Evolutionary conservation across 2,797 vertebrate species (phyloP).

Genomic region (Eleutherodactylus coqui): DNA sequence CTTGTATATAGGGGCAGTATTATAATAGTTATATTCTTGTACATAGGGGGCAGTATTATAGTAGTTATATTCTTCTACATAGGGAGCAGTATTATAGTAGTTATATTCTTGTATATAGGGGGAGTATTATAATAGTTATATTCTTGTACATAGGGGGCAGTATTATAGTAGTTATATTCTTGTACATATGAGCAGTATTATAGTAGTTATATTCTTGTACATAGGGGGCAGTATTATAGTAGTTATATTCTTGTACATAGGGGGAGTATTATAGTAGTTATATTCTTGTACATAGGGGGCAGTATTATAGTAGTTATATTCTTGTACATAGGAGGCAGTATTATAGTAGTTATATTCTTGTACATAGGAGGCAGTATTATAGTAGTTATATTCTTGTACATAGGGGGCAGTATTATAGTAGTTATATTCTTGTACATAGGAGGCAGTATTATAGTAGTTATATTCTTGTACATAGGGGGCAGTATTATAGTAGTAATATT

Average conservation of each 20-base stretch:
- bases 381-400: background rate
- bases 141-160: background rate
- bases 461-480: background rate
- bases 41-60: background rate
- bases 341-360: slow-evolving; percentile 7
- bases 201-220: background rate
- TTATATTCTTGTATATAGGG: background rate
- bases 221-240: background rate
- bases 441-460: slow-evolving; percentile 1
- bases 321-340: too few species aligned
- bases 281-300: too few species aligned
- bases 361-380: background rate
- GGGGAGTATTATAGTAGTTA: too few species aligned
- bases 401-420: slow-evolving; percentile 9
- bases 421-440: slow-evolving; percentile 6
- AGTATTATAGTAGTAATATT: slow-evolving; percentile 15
- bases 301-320: too few species aligned
- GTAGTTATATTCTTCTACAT: slow-evolving; percentile 3
- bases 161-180: slow-evolving; percentile 1
- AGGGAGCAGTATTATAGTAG: slow-evolving; percentile 6
- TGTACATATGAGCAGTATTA: background rate
- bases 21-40: slow-evolving; percentile 10
- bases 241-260: background rate
- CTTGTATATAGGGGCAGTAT: too few species aligned
- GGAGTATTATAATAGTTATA: background rate